These are phyloP conservation scores for Ferrisia virgata DNA, from an alignment of 2,888 invertebrate species.

Conservation along the genomic window DNA sequence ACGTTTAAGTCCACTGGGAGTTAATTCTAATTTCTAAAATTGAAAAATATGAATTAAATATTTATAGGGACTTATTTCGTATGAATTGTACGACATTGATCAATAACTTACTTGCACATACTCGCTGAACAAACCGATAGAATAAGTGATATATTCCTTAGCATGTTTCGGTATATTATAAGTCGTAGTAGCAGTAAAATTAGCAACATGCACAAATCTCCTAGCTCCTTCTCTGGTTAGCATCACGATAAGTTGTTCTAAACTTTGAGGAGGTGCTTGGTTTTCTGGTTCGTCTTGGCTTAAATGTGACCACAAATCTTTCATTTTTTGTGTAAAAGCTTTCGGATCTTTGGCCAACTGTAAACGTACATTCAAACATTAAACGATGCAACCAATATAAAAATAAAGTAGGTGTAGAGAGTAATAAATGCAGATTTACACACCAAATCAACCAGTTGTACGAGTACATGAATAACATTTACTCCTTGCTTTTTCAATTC, in stretches of 20 bases:
- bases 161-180: conserved; percentile 59
- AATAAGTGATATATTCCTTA: conserved; percentile 44
- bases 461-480: conserved; percentile 70
- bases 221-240: conserved; percentile 75
- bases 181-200: conserved; percentile 63
- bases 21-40: conserved; percentile 29
- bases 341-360: conserved; percentile 77
- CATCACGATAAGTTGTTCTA: conserved; percentile 74
- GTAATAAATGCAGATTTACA: conserved; percentile 52
- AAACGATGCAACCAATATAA: too few species aligned
- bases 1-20: conserved; percentile 29
- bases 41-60: background rate
- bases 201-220: conserved; percentile 72
- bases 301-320: conserved; percentile 67
- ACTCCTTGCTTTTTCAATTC: conserved; percentile 74
- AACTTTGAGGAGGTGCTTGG: conserved; percentile 73
- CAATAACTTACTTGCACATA: conserved; percentile 18
- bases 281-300: conserved; percentile 80
- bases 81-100: too few species aligned
- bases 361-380: too few species aligned
- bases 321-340: conserved; percentile 67
- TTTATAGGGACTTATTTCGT: background rate
- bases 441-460: conserved; percentile 76
- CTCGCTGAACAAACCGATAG: conserved; percentile 18
- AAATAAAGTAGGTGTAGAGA: too few species aligned